Base-by-base conservation (phyloP, 2,797 vertebrate genomes). In the Cygnus olor region DNA sequence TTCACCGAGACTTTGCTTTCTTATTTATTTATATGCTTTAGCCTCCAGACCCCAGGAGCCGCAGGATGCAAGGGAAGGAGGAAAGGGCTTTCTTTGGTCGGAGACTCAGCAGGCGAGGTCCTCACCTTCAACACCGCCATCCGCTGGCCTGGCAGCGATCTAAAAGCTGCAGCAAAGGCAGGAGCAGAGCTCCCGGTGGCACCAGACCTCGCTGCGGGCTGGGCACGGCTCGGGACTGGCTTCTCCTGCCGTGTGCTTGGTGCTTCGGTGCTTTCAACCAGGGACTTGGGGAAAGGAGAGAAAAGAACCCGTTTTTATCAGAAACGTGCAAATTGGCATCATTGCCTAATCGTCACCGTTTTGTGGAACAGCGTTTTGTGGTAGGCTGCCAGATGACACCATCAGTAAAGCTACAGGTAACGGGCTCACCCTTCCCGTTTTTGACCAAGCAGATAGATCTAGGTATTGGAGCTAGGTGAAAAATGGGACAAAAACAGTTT, bases 181-280 rank as follows among this genome's bases (percentile, higher is more conserved):
- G 51, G 14, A 25, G 5, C 20, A 54, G 6, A 44, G 34, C 58
- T 57, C 40, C 49, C 25, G 30, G 36, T 13, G n/a, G 30, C 63
- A 30, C 40, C 34, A 14, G 30, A 38, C 28, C 54, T 89, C 21
- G 0, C 30, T 19, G 2, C 0, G 2, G 10, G 11, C 14, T 74
- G 61, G 32, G 63, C 1, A 0, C 0, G 0, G 16, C 49, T 54
- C 0, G 0, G 47, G 47, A 49, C 47, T 1, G 4, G 12, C 47
- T 49, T 49, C 47, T 47, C 47, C 47, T 42, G 5, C 27, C 24
- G 36, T 4, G 9, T 5, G 0, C 44, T 20, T 9, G n/a, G 19
- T 6, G 72, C 32, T 65, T 68, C 30, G 10, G 20, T 45, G 11
- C 17, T 13, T 88, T 78, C 60, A 83, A 66, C 16, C 25, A 90